A percentile compares a stretch with the other conserved stretches of the same genome.
These are phyloP conservation scores for Tinamus guttatus DNA, from an alignment of 2,113 vertebrate species.

Conservation along the genomic window DNA sequence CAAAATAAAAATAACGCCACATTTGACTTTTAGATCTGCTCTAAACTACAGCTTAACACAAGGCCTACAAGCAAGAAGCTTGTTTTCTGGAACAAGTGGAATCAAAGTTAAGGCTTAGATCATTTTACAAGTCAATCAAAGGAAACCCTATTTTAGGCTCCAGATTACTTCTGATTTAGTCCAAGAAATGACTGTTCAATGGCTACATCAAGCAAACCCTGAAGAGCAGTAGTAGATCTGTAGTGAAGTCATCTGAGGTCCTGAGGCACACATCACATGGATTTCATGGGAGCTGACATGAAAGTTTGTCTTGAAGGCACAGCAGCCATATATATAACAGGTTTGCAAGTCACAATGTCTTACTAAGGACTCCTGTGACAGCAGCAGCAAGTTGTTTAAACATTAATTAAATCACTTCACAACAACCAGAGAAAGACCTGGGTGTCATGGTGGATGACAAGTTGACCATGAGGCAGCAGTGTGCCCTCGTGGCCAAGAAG, in stretches of 20 bases:
- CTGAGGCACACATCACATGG: rapidly evolving
- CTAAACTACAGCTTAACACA: not conserved
- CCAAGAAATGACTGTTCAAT: not conserved
- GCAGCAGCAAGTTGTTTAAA: constrained; percentile 69
- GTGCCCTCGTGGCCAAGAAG: no score
- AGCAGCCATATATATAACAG: not conserved
- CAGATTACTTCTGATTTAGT: not conserved
- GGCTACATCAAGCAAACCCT: not conserved
- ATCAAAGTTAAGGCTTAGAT: not conserved
- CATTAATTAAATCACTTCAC: constrained; percentile 77
- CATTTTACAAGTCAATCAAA: not conserved
- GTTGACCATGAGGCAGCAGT: no score
- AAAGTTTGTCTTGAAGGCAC: not conserved
- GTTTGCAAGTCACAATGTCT: constrained; percentile 5
- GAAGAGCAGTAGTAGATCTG: not conserved
- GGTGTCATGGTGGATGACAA: no score
- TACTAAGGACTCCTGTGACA: constrained; percentile 44
- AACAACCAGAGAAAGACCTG: no score
- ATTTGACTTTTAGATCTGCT: not conserved
- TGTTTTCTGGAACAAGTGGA: not conserved
- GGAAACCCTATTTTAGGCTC: not conserved
- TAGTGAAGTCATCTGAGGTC: not conserved
- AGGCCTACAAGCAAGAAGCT: not conserved
- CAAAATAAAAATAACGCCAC: not conserved
- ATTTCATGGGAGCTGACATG: not conserved